Evolutionary conservation across 2,888 invertebrate species (phyloP), one percentile per base, ranked within the genome.

Genomic region (Amphimallon solstitiale): DNA sequence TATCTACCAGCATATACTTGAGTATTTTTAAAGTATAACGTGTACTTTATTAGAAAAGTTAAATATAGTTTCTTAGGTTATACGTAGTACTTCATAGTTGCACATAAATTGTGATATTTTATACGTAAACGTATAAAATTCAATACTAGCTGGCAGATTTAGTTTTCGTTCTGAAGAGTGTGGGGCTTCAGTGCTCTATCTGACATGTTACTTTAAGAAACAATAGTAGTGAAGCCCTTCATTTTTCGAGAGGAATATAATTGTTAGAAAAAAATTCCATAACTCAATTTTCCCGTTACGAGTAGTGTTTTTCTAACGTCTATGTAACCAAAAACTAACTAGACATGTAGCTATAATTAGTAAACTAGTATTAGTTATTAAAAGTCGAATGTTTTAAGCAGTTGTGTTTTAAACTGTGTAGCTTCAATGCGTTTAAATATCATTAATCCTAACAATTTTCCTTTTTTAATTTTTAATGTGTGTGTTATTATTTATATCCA

Each of bases 1-100:
- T 71, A 67, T 69, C 67, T 68, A 70, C 68, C 68, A 70, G 68
- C 68, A 67, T 69, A 68, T 68, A 71, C 40, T 65, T 68, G 70
- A 48, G 72, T 71, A 71, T 66, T 67, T 71, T 65, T 68, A 67
- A 68, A 70, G 68, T 70, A 70, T 71, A 69, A 72, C 67, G 34
- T 71, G 68, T 70, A 70, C 68, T 67, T 71, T 67, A 68, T 71
- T 71, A 71, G 70, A 59, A 63, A 71, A 68, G 65, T 71, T 67
- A 64, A 70, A 70, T n/a, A n/a, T 72, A 71, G 72, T 70, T 65
- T 67, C 65, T 72, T 72, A 72, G 72, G 71, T 68, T 68, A 70
- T 69, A 67, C 65, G 67, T 72, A 72, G 72, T n/a, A 67, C 67
- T 71, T 69, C 70, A 72, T 72, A 72, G 70, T 70, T 70, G 69